These are phyloP conservation scores for Coelopa frigida DNA, from an alignment of 1,140 invertebrate genomes.

Conservation along the genomic window DNA sequence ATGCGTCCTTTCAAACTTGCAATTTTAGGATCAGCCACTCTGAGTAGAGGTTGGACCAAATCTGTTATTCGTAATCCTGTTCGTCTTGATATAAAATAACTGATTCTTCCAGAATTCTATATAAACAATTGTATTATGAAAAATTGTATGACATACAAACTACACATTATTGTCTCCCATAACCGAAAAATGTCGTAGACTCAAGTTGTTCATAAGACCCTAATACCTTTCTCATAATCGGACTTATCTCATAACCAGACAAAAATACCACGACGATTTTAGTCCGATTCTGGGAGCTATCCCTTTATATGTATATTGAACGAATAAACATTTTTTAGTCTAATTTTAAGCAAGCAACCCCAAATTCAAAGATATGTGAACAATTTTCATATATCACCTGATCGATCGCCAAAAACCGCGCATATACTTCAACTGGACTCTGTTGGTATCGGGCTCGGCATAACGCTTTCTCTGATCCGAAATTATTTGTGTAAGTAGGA, in stretches of 20 bases:
- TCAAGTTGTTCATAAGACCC: too few relatives aligned
- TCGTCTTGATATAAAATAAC: conserved; percentile 80
- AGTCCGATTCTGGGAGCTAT: too few relatives aligned
- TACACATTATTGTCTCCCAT: not conserved
- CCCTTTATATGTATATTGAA: too few relatives aligned
- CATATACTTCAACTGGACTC: conserved; percentile 81
- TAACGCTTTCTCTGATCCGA: conserved; percentile 52
- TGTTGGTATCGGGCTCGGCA: conserved; percentile 86
- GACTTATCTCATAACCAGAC: too few relatives aligned
- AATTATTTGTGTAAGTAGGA: conserved; percentile 49
- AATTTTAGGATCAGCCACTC: conserved; percentile 82
- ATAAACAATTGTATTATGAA: too few relatives aligned
- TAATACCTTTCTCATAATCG: too few relatives aligned
- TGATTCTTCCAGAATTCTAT: conserved; percentile 76
- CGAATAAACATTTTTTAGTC: too few relatives aligned
- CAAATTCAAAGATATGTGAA: too few relatives aligned
- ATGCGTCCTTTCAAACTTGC: conserved; percentile 73
- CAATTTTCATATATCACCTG: too few relatives aligned
- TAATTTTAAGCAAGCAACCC: too few relatives aligned
- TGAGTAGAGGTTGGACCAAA: conserved; percentile 71
- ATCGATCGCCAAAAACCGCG: conserved; percentile 80
- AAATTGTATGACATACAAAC: not conserved
- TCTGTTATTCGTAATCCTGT: conserved; percentile 86
- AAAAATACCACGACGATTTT: too few relatives aligned
- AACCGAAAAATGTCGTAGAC: too few relatives aligned